Percentiles rank a stretch among this genome's conserved stretches.
Evolutionary conservation across 2,888 invertebrate genomes (phyloP).

Genomic region (Perizoma affinitatum): DNA sequence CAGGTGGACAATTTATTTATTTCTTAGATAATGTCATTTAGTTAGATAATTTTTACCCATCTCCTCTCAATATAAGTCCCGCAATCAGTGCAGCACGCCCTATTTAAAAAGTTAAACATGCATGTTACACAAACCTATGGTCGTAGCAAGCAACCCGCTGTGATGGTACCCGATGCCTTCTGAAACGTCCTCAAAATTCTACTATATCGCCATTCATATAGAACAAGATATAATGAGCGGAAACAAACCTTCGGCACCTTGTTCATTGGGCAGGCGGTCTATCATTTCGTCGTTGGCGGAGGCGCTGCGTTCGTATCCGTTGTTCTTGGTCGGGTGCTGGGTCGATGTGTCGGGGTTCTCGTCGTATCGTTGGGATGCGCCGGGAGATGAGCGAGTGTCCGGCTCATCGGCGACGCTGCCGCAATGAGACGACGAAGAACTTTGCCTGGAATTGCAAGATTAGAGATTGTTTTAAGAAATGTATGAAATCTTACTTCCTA

Average conservation of each 20-base stretch:
- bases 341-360: slow-evolving; percentile 79
- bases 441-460: slow-evolving; percentile 62
- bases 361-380: slow-evolving; percentile 75
- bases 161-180: background rate
- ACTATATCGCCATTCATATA: slow-evolving; percentile 30
- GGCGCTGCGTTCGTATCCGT: slow-evolving; percentile 79
- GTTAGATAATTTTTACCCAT: too few relatives aligned
- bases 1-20: too few relatives aligned
- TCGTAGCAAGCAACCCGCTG: background rate
- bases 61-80: too few relatives aligned
- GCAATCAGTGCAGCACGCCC: too few relatives aligned
- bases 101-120: background rate
- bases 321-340: slow-evolving; percentile 79
- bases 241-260: slow-evolving; percentile 79
- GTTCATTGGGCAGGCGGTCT: slow-evolving; percentile 78
- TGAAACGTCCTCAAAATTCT: slow-evolving; percentile 26
- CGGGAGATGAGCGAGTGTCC: slow-evolving; percentile 80
- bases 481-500: too few relatives aligned
- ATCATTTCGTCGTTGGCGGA: slow-evolving; percentile 73
- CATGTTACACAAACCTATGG: slow-evolving; percentile 19
- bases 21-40: too few relatives aligned
- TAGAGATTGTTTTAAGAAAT: too few relatives aligned
- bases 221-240: slow-evolving; percentile 37
- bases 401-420: slow-evolving; percentile 80
- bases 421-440: slow-evolving; percentile 81